A percentile compares a stretch with the other conserved stretches of the same genome.
These are phyloP conservation scores for Callimorpha dominula DNA, from an alignment of 2,888 invertebrate genomes.

Conservation along the genomic window DNA sequence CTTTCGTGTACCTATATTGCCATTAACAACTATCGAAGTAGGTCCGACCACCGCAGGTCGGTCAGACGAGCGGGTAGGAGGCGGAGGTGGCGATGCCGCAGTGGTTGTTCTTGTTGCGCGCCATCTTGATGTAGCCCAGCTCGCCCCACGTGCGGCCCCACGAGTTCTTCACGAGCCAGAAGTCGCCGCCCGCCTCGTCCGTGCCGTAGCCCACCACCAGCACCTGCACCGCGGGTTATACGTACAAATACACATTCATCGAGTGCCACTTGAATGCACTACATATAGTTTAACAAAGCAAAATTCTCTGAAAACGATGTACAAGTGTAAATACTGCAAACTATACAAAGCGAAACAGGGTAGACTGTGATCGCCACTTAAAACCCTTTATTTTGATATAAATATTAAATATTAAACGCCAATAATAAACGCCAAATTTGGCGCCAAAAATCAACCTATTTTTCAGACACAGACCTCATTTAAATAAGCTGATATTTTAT, in stretches of 20 bases:
- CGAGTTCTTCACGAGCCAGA: conserved; percentile 96
- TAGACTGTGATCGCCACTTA: too few species aligned
- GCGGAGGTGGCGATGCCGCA: conserved; percentile 95
- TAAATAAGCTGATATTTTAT: too few species aligned
- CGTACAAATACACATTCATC: not conserved
- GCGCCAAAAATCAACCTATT: not conserved
- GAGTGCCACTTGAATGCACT: too few species aligned
- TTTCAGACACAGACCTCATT: too few species aligned
- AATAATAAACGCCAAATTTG: not conserved
- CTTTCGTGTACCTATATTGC: not conserved
- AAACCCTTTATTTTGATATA: not conserved
- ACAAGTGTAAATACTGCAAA: too few species aligned
- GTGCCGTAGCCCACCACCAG: conserved; percentile 94
- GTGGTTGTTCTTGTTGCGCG: conserved; percentile 93
- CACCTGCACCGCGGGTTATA: conserved; percentile 70
- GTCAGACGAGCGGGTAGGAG: conserved; percentile 94
- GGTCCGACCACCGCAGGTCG: too few species aligned
- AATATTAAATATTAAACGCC: not conserved
- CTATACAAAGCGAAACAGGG: too few species aligned
- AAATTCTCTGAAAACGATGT: not conserved
- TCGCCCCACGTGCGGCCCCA: conserved; percentile 94
- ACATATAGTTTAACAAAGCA: too few species aligned
- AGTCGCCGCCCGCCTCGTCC: conserved; percentile 89
- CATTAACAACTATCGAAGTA: too few species aligned
- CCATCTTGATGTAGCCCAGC: conserved; percentile 95